These are phyloP conservation scores for Pygocentrus nattereri DNA, from an alignment of 2,797 vertebrate species.

Conservation along the genomic window DNA sequence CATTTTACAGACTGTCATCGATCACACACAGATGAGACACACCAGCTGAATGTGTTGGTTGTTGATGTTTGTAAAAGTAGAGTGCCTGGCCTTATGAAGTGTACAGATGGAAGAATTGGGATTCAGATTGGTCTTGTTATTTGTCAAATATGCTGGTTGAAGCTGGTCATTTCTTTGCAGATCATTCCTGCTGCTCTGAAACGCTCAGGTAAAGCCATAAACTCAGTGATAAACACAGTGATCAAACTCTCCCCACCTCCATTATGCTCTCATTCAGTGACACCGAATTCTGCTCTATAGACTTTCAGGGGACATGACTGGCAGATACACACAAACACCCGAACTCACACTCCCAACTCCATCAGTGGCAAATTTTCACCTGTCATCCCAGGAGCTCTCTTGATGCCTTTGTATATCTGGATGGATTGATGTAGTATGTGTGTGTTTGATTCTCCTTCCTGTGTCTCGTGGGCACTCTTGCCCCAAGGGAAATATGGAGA, in stretches of 20 bases:
- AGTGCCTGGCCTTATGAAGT: not conserved
- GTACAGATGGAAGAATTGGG: not conserved
- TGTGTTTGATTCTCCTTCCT: conserved; percentile 29
- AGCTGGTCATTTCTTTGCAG: not conserved
- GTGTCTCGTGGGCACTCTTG: conserved; percentile 17
- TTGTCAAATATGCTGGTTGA: not conserved
- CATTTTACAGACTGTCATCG: no score
- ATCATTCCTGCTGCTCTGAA: not conserved
- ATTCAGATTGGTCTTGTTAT: not conserved
- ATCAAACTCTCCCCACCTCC: conserved; percentile 18
- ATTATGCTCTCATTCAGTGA: conserved; percentile 36
- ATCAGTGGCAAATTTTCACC: conserved; percentile 43
- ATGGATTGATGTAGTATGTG: conserved; percentile 22
- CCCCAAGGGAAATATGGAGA: conserved; percentile 46
- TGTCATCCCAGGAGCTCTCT: conserved; percentile 29
- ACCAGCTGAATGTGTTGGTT: not conserved
- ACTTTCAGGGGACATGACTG: conserved; percentile 4
- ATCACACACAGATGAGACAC: no score
- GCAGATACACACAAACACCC: conserved; percentile 8
- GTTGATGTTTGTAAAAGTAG: not conserved
- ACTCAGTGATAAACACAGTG: not conserved
- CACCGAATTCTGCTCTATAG: conserved; percentile 2
- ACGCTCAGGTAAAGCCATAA: conserved; percentile 18
- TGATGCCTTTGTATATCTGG: conserved; percentile 32
- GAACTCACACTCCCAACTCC: conserved; percentile 11